Conservation (phyloP, 2,888 invertebrate species). For the Cacoxenus indagator region DNA sequence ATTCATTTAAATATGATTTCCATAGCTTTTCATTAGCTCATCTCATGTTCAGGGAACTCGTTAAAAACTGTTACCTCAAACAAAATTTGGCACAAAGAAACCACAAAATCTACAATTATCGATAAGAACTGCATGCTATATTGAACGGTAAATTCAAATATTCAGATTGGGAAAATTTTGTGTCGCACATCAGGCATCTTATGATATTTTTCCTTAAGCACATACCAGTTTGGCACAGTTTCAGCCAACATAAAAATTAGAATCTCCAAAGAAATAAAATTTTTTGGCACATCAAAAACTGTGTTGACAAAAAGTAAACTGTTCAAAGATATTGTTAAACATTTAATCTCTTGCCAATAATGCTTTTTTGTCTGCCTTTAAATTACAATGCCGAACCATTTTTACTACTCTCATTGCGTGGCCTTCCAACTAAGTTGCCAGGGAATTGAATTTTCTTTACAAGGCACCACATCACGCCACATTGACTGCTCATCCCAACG, state of each 20-base stretch:
- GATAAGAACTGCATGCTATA: no score
- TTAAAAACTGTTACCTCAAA: no score
- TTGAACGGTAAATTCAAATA: no score
- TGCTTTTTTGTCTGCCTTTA: not conserved
- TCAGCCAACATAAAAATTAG: not conserved
- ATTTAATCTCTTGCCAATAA: not conserved
- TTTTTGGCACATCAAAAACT: not conserved
- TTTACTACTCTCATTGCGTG: not conserved
- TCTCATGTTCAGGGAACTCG: no score
- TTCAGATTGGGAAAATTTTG: no score
- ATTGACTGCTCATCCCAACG: not conserved
- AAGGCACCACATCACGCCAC: not conserved
- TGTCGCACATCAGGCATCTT: no score
- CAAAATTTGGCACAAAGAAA: no score
- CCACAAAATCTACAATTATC: no score
- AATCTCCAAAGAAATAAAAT: no score
- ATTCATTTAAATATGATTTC: no score
- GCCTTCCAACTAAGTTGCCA: not conserved
- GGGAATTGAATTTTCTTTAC: constrained; percentile 9
- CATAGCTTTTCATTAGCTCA: no score
- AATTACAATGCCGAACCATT: not conserved
- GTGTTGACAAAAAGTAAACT: not conserved
- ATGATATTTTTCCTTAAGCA: no score
- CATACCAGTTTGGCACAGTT: not conserved
- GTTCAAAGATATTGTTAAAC: not conserved